Evolutionary conservation across 1,140 invertebrate species (phyloP).

Genomic region (Leptopilina clavipes): DNA sequence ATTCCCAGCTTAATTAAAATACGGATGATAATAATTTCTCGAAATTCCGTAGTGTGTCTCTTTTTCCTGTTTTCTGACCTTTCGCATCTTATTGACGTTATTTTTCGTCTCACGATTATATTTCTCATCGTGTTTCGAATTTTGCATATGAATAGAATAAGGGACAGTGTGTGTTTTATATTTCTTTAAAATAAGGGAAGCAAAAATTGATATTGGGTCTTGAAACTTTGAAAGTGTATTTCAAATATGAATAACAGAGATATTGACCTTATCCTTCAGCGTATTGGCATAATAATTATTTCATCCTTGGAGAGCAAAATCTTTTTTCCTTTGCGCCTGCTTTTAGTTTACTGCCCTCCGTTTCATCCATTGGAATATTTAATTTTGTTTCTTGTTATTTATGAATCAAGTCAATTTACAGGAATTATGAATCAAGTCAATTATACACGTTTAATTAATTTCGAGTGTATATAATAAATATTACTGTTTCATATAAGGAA

Average conservation of each 20-base stretch:
- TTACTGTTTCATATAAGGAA: background rate
- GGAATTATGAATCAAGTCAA: background rate
- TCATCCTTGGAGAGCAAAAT: background rate
- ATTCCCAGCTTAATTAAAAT: no score
- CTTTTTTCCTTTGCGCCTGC: background rate
- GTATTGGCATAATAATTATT: slow-evolving; percentile 20
- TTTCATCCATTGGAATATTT: background rate
- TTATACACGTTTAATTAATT: background rate
- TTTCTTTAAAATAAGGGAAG: background rate
- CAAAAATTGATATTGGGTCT: background rate
- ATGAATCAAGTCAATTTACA: slow-evolving; percentile 2
- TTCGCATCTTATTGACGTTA: no score
- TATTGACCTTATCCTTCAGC: slow-evolving; percentile 8
- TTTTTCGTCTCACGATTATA: no score
- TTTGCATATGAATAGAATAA: no score
- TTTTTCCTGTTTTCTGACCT: no score
- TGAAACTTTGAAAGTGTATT: background rate
- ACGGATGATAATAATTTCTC: no score
- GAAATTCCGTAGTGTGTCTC: no score
- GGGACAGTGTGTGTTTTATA: no score
- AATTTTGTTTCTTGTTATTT: background rate
- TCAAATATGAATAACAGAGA: background rate
- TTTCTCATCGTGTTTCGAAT: no score
- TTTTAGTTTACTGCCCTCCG: background rate
- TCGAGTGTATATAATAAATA: background rate